Evolutionary conservation across 2,113 vertebrate genomes (phyloP).

Genomic region (Callospermophilus lateralis): DNA sequence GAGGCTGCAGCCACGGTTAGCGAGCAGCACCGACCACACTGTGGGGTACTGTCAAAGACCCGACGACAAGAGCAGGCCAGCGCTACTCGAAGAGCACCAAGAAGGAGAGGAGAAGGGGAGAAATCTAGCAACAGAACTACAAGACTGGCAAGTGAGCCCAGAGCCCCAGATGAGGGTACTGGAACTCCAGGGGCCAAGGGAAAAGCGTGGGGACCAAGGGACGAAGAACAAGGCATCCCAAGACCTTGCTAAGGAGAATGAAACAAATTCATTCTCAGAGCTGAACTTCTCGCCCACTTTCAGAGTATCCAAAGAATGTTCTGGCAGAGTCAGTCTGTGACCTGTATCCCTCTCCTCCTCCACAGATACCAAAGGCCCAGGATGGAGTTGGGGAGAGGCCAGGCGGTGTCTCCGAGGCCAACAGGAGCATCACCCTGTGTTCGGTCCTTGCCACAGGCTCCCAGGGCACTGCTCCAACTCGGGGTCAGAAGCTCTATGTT

Average conservation of each 20-base stretch:
- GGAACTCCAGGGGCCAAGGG: background rate
- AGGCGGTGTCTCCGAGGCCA: too few species aligned
- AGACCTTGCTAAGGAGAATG: constrained; percentile 1
- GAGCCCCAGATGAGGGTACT: background rate
- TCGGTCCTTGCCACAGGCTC: too few species aligned
- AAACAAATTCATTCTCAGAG: constrained; percentile 30
- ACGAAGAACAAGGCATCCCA: constrained; percentile 39
- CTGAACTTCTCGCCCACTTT: constrained; percentile 62
- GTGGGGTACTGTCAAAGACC: background rate
- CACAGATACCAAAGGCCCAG: constrained; percentile 35
- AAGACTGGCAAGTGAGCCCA: background rate
- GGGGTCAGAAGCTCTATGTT: background rate
- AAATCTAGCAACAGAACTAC: background rate
- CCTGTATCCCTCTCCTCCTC: constrained; percentile 47
- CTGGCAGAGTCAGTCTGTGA: constrained; percentile 2
- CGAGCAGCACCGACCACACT: background rate
- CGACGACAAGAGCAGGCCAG: too few species aligned
- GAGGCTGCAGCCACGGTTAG: background rate
- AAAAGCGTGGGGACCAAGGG: background rate
- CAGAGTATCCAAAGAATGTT: constrained; percentile 74
- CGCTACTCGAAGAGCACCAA: too few species aligned
- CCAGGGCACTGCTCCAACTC: background rate
- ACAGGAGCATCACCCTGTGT: too few species aligned
- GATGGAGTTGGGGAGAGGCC: too few species aligned
- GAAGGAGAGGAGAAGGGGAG: too few species aligned